A percentile compares a stretch with the other conserved stretches of the same genome.
Evolutionary conservation across 2,113 vertebrate species (phyloP).

Genomic region (Buteo buteo): DNA sequence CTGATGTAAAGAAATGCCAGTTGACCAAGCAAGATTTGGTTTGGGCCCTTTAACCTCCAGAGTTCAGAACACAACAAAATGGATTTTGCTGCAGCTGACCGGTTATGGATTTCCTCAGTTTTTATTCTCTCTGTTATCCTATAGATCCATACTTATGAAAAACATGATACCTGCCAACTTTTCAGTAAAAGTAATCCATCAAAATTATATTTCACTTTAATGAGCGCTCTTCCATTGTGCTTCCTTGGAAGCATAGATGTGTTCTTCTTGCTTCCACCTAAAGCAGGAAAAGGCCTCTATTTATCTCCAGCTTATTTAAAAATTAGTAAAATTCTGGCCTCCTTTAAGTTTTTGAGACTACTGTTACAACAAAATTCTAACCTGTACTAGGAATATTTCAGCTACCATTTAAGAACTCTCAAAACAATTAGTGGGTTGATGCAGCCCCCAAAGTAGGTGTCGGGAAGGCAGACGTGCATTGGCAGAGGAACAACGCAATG

Average conservation of each 20-base stretch:
- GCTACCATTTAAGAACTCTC: neutral
- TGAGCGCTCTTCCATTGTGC: neutral
- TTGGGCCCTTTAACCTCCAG: neutral
- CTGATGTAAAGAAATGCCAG: neutral
- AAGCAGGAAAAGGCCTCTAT: neutral
- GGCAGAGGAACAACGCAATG: fast-evolving
- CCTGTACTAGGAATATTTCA: neutral
- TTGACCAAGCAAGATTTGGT: neutral
- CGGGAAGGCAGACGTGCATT: fast-evolving
- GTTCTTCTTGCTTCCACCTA: neutral
- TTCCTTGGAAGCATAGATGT: neutral
- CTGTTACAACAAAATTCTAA: neutral
- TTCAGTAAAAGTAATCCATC: neutral
- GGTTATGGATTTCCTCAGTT: neutral
- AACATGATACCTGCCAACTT: neutral
- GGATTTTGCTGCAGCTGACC: neutral
- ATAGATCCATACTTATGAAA: neutral
- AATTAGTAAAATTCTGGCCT: neutral
- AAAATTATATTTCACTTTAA: neutral
- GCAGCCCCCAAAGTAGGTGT: neutral
- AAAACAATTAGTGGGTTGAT: fast-evolving
- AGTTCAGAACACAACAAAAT: neutral
- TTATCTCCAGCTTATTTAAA: neutral
- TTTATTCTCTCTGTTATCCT: neutral
- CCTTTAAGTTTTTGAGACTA: neutral